Evolutionary conservation across 1,140 invertebrate genomes (phyloP).

Genomic region (Heterodera schachtii): DNA sequence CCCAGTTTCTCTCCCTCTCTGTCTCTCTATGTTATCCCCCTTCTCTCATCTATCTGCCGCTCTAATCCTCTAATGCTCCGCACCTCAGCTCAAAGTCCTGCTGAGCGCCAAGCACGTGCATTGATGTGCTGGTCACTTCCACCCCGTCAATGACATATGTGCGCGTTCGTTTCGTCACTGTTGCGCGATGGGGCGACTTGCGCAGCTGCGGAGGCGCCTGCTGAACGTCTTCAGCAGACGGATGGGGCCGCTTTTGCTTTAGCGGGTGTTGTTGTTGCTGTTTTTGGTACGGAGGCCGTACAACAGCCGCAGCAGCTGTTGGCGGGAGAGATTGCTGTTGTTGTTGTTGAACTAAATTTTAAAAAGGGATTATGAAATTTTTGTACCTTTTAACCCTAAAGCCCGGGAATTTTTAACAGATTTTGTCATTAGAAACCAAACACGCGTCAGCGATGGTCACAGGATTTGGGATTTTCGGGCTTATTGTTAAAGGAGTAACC

Average conservation of each 20-base stretch:
- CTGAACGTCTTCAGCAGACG: slow-evolving; percentile 1
- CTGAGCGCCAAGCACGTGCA: slow-evolving; percentile 62
- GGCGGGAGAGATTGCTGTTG: neutral
- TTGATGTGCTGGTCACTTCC: slow-evolving; percentile 61
- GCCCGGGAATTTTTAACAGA: too few species aligned
- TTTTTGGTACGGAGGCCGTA: neutral
- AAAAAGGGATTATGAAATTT: too few species aligned
- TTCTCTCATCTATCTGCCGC: too few species aligned
- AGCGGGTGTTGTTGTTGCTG: slow-evolving; percentile 11
- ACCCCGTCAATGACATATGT: slow-evolving; percentile 50
- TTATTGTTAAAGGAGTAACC: too few species aligned
- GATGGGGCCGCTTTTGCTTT: slow-evolving; percentile 9
- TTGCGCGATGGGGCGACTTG: slow-evolving; percentile 54
- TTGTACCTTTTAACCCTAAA: too few species aligned
- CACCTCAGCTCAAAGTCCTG: slow-evolving; percentile 59
- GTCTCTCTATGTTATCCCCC: too few species aligned
- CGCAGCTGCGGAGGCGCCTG: slow-evolving; percentile 34
- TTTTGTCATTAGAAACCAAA: too few species aligned
- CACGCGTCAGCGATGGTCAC: too few species aligned
- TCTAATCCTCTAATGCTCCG: neutral
- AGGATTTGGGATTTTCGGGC: too few species aligned
- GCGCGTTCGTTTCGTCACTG: slow-evolving; percentile 62
- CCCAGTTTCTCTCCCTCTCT: neutral
- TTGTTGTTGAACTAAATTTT: neutral
- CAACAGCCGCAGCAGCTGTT: neutral